A percentile compares a stretch with the other conserved stretches of the same genome.
Conservation (phyloP, 2,888 invertebrate genomes). For the Serripes groenlandicus region DNA sequence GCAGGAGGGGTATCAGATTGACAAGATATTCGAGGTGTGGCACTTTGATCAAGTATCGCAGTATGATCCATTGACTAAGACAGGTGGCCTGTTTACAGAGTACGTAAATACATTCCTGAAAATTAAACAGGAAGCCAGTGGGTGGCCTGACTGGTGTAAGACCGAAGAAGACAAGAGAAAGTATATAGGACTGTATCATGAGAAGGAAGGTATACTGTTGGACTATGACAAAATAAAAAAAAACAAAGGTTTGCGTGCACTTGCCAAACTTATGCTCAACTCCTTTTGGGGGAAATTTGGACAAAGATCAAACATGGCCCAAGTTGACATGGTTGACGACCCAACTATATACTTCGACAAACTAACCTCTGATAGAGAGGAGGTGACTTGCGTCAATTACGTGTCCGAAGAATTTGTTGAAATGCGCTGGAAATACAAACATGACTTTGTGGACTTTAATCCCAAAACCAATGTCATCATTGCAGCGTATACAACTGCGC, state of each 20-base stretch:
- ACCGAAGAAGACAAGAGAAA: background rate
- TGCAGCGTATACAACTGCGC: conserved; percentile 27
- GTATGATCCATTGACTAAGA: conserved; percentile 25
- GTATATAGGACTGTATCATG: conserved; percentile 3
- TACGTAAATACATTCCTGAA: conserved; percentile 62
- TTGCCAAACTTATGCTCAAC: conserved; percentile 61
- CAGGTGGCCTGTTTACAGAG: conserved; percentile 74
- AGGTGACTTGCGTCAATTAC: conserved; percentile 39
- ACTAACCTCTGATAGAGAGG: conserved; percentile 39
- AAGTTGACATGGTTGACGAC: conserved; percentile 31
- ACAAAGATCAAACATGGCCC: conserved; percentile 42
- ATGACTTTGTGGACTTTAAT: conserved; percentile 76
- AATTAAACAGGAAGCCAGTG: conserved; percentile 73
- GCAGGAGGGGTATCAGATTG: conserved; percentile 40
- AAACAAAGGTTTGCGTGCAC: conserved; percentile 45
- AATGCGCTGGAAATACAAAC: conserved; percentile 37
- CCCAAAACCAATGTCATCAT: conserved; percentile 35
- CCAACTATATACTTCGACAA: conserved; percentile 42
- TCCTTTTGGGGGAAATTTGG: conserved; percentile 68
- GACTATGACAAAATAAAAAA: conserved; percentile 48
- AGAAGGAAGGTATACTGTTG: conserved; percentile 52
- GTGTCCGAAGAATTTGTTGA: conserved; percentile 48
- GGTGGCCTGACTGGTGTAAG: background rate
- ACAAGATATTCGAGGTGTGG: conserved; percentile 52
- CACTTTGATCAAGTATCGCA: conserved; percentile 46